Base-by-base conservation (phyloP, 2,888 invertebrate genomes). In the Cheilosia vulpina region DNA sequence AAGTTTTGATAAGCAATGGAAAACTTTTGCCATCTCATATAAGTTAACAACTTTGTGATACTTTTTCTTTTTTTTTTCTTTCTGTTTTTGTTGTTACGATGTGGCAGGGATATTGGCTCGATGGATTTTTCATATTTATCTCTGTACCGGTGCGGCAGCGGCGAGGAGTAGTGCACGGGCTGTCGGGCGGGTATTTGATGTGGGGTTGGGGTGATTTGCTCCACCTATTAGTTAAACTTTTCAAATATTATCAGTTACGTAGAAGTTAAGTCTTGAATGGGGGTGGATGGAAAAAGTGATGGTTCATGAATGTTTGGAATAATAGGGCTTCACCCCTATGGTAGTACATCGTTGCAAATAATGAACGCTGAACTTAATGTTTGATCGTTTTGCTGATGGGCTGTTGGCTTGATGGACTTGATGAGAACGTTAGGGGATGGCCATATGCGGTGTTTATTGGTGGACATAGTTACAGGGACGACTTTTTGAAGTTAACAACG, bases 31-130 rank as follows among this genome's bases (percentile, higher is more conserved):
- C 81, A 81, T 85, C 81, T 81, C 80, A 85, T 85, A 85, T 85
- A 85, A 85, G 85, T 85, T 85, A 85, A 81, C 85, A 85, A 85
- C 85, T 85, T 85, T 81, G 65, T 50, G 81, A 81, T 85, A 68
- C 72, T 76, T 80, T 21, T 69, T 53, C 13, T 24, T 6, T 17
- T 65, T 52, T 52, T 77, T 63, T 50, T 38, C 47, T 78, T 53
- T 43, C 31, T 38, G 1, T 21, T 41, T 50, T 43, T 53, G 60
- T 79, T 15, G 43, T 58, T 66, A 60, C 68, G 63, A 81, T 85
- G 66, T 66, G 76, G 72, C 60, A 71, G 66, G 80, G 38, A 85
- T 72, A 85, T 77, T 85, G 76, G 72, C 68, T 77, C 55, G 50
- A 81, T 81, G 85, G 81, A 68, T 81, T 85, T 81, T 85, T 81